phyloP scores from a whole-genome alignment of 1,140 invertebrate species.

The Dendroctonus ponderosae region DNA sequence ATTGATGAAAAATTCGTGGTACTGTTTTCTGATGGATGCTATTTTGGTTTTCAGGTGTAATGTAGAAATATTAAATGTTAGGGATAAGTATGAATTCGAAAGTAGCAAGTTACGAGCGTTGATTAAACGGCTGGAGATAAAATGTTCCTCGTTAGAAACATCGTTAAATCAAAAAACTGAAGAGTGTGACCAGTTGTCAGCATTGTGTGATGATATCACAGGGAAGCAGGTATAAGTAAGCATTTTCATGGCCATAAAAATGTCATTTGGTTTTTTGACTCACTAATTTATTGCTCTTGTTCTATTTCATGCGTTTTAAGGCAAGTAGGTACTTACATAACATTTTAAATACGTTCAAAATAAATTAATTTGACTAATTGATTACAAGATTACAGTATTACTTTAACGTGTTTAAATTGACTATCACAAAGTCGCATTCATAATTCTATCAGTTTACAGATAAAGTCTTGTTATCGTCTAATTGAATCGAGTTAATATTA shows the following conservation, averaged over 20 bases:
- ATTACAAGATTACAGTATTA: too few species aligned
- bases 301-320: too few species aligned
- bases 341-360: background rate
- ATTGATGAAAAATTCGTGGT: background rate
- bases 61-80: constrained; percentile 38
- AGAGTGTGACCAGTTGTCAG: constrained; percentile 43
- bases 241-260: constrained; percentile 7
- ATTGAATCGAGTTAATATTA: background rate
- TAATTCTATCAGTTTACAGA: too few species aligned
- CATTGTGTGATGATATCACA: constrained; percentile 46
- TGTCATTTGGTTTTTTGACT: constrained; percentile 8
- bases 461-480: background rate
- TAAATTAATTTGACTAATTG: too few species aligned
- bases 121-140: constrained; percentile 45
- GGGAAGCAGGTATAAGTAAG: constrained; percentile 37
- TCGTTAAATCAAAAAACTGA: constrained; percentile 45
- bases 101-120: constrained; percentile 39
- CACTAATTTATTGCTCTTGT: background rate
- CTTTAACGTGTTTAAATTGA: too few species aligned
- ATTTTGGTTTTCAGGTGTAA: constrained; percentile 39
- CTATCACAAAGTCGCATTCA: too few species aligned
- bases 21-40: background rate
- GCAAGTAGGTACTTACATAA: background rate
- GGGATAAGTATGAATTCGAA: constrained; percentile 38
- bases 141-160: constrained; percentile 42